These are phyloP conservation scores for Spodoptera frugiperda DNA, from an alignment of 1,140 invertebrate genomes.

Conservation along the genomic window DNA sequence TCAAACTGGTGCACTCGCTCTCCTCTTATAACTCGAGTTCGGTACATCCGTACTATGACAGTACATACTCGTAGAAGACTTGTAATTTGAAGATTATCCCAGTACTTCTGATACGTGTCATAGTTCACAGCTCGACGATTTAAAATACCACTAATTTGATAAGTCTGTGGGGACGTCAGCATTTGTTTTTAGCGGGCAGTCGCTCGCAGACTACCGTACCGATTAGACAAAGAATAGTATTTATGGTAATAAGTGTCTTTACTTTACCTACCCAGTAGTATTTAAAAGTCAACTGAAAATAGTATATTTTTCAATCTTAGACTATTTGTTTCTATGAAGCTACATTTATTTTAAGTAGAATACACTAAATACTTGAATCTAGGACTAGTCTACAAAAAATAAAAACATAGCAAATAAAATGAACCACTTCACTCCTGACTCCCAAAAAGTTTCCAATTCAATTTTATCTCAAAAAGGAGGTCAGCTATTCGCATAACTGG, in stretches of 20 bases:
- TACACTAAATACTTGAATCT: background rate
- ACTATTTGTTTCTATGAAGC: too few species aligned
- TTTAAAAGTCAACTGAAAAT: too few species aligned
- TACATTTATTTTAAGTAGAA: too few species aligned
- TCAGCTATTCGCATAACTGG: slow-evolving; percentile 29
- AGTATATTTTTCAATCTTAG: too few species aligned
- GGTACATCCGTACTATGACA: background rate
- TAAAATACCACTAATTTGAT: too few species aligned
- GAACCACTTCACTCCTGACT: slow-evolving; percentile 5
- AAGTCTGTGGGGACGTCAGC: too few species aligned
- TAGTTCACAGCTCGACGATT: background rate
- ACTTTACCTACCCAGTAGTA: too few species aligned
- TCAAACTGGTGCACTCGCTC: background rate
- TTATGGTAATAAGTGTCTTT: too few species aligned
- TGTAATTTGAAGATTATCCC: slow-evolving; percentile 26
- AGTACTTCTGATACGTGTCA: background rate
- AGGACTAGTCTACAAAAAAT: background rate
- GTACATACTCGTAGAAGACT: slow-evolving; percentile 1
- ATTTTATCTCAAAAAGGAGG: slow-evolving; percentile 34
- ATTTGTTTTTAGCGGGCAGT: too few species aligned
- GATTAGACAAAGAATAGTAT: too few species aligned
- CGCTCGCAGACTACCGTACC: too few species aligned
- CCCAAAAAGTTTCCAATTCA: slow-evolving; percentile 27
- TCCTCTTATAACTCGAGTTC: background rate
- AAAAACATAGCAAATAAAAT: background rate